Evolutionary conservation across 2,797 vertebrate genomes (phyloP), one percentile per base, ranked within the genome.

Genomic region (Sebastes trivittatus): DNA sequence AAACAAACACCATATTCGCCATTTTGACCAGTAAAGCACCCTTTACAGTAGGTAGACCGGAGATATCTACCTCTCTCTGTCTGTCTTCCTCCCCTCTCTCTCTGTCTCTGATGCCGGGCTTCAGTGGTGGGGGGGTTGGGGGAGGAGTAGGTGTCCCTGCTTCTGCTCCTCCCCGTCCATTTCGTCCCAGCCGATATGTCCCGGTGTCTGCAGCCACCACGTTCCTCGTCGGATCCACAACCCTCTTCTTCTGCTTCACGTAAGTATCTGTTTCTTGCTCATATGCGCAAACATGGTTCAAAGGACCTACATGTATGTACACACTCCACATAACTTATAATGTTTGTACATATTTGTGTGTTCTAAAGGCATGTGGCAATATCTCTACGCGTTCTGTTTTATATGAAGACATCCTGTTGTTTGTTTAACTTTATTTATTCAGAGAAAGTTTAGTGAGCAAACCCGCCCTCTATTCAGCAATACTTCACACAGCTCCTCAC

Each of bases 231-330:
- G 98, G 98, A 92, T 95, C 98, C 88, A 99, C 98, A 7, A 97
- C 97, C 2, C 97, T 99, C 88, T 99, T 99, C 96, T 98, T 99
- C 89, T 97, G 97, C 91, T 99, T 99, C 94, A 98, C 98, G 98
- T 99, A 93, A 99, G 98, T 97, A 63, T 60, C 49, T 71, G 5
- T 9, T 5, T 20, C 14, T 63, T 3, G 2, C 65, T 36, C 38
- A 66, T 8, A n/a, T 46, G 14, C 10, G 7, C 13, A 10, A 71
- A 76, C 63, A 9, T 36, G n/a, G 20, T 14, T 25, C 18, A 23
- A 25, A 46, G 20, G 6, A 54, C 34, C 14, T 4, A 30, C 18
- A 20, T 38, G 5, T 23, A 23, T 29, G 5, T 11, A 62, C 18
- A 36, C 42, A 76, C 54, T 14, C 5, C 61, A 2, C 10, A 2